Base-by-base conservation (phyloP, 2,113 vertebrate genomes). In the Urocitellus parryii region DNA sequence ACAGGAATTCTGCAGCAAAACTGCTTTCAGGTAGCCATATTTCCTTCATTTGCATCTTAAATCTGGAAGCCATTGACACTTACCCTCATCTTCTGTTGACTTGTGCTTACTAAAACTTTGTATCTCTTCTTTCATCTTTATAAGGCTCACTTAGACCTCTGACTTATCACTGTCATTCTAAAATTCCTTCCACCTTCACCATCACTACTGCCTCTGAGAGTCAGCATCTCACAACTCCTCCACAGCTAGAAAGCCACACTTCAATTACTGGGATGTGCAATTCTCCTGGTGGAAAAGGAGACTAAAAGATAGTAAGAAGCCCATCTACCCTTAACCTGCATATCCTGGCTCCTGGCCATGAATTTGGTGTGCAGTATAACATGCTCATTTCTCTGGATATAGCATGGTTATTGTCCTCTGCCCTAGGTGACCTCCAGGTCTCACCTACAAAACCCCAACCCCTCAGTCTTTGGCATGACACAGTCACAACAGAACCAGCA, bases 391-490 rank as follows among this genome's bases (percentile, higher is more conserved):
- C 18, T 76, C 12, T 45, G 53, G 10, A 1, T 48, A 6, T 34
- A 25, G 8, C 42, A 42, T 85, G 27, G 37, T 32, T 27, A 14
- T 22, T 7, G 39, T 45, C 39, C 34, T 72, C 37, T 4, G 7
- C 34, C 56, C 25, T 39, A n/a, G 18, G 39, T 61, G 37, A 22
- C 7, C 87, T 97, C 63, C 92, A n/a, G 88, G 87, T 0, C 74
- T 96, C 95, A 96, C 96, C 97, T 92, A 94, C 96, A 95, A 96
- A 68, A 94, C 32, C 92, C 95, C 96, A 95, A 91, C 24, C 84
- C 80, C 93, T 56, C 32, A 20, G 20, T 22, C 16, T 42, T 58
- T 65, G 13, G 14, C 65, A 5, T 16, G 48, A 29, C 12, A 2
- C 5, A 9, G n/a, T 81, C 78, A 20, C n/a, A 22, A 18, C n/a